These are phyloP conservation scores for Drosophila kurseongensis DNA, from an alignment of 1,140 invertebrate species.

Conservation along the genomic window DNA sequence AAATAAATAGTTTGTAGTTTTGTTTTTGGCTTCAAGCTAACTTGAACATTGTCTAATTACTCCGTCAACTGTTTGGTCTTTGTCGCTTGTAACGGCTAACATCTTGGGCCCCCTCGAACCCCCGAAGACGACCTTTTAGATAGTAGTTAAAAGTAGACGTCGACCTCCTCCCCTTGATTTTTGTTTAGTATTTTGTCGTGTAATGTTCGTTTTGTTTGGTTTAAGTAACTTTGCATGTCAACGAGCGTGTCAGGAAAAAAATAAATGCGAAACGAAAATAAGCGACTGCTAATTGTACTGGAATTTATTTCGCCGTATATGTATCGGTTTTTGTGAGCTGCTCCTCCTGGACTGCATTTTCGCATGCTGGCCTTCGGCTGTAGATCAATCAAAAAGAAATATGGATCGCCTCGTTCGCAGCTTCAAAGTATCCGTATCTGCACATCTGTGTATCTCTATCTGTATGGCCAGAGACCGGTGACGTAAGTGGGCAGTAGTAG, in stretches of 20 bases:
- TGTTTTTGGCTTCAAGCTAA: not conserved
- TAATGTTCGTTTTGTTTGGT: slow-evolving; percentile 43
- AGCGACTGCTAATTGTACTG: slow-evolving; percentile 76
- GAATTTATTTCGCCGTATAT: slow-evolving; percentile 59
- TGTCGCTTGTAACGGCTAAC: slow-evolving; percentile 25
- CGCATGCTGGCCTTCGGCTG: slow-evolving; percentile 79
- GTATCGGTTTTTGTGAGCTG: slow-evolving; percentile 60
- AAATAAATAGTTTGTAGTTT: slow-evolving; percentile 24
- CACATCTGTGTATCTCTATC: slow-evolving; percentile 11
- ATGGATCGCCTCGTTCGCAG: slow-evolving; percentile 49
- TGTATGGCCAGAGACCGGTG: slow-evolving; percentile 32
- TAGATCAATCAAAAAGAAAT: slow-evolving; percentile 76
- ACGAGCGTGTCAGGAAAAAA: slow-evolving; percentile 54
- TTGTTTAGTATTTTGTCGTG: slow-evolving; percentile 23
- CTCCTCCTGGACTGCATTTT: slow-evolving; percentile 76
- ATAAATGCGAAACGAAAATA: slow-evolving; percentile 54
- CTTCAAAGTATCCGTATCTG: slow-evolving; percentile 43
- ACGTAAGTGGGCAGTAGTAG: slow-evolving; percentile 47
- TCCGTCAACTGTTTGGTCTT: slow-evolving; percentile 34
- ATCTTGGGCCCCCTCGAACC: not conserved
- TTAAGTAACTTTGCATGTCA: slow-evolving; percentile 81
- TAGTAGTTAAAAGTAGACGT: slow-evolving; percentile 49
- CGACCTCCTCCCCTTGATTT: slow-evolving; percentile 50
- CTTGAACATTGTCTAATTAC: slow-evolving; percentile 41
- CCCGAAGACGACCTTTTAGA: slow-evolving; percentile 32